Percentiles rank a stretch among this genome's conserved stretches.
phyloP scores from a whole-genome alignment of 2,797 vertebrate species.

The Intellagama lesueurii region DNA sequence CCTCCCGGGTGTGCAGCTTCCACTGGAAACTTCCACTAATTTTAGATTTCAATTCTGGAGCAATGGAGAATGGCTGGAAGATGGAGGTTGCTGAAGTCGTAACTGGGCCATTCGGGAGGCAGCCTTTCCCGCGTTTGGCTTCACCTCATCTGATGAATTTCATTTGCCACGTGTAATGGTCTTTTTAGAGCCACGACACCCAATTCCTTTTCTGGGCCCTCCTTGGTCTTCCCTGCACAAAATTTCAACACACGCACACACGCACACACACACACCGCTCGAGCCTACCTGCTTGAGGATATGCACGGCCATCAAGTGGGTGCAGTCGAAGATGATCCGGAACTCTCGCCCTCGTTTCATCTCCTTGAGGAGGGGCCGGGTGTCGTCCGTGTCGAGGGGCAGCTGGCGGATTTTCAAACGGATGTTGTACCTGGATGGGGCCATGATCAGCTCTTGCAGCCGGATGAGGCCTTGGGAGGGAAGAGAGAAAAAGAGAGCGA shows the following conservation, averaged over 20 bases:
- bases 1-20: slow-evolving; percentile 51
- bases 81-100: background rate
- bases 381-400: slow-evolving; percentile 90
- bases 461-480: slow-evolving; percentile 89
- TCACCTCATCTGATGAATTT: background rate
- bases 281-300: slow-evolving; percentile 93
- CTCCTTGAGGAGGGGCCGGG: slow-evolving; percentile 94
- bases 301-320: slow-evolving; percentile 94
- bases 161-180: background rate
- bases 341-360: slow-evolving; percentile 98
- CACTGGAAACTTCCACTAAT: slow-evolving; percentile 51
- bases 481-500: slow-evolving; percentile 29
- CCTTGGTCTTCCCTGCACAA: background rate
- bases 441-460: slow-evolving; percentile 98
- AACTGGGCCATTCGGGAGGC: background rate
- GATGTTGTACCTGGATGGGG: slow-evolving; percentile 96
- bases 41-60: slow-evolving; percentile 1
- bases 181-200: background rate
- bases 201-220: background rate
- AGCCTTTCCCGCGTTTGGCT: background rate
- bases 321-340: slow-evolving; percentile 98
- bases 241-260: background rate
- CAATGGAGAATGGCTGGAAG: slow-evolving; percentile 29
- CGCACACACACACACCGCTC: too few relatives aligned
- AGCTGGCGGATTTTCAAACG: slow-evolving; percentile 98